A percentile compares a stretch with the other conserved stretches of the same genome.
Evolutionary conservation across 2,113 vertebrate species (phyloP).

Genomic region (Ibidorhyncha struthersii): DNA sequence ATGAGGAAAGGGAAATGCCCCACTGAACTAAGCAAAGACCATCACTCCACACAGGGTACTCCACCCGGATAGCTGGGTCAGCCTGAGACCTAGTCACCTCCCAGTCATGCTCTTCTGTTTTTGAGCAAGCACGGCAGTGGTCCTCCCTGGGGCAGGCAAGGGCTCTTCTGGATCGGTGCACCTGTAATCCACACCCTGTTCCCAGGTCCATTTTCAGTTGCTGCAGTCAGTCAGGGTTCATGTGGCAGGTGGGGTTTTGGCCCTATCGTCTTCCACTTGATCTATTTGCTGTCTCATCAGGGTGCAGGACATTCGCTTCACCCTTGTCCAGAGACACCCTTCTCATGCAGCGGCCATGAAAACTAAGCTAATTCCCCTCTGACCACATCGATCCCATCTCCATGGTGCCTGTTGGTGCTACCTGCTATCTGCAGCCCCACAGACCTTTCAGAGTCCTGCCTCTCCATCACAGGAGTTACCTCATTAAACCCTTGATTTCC

Average conservation of each 20-base stretch:
- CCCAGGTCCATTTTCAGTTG: background rate
- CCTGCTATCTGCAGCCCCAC: rapidly evolving
- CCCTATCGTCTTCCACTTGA: background rate
- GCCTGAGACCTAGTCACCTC: background rate
- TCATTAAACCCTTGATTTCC: background rate
- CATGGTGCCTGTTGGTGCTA: background rate
- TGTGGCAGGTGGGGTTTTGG: background rate
- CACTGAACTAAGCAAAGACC: background rate
- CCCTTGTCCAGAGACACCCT: background rate
- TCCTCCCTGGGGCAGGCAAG: rapidly evolving
- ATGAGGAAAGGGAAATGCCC: background rate
- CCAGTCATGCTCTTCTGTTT: background rate
- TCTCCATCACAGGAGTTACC: background rate
- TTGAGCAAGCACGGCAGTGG: background rate
- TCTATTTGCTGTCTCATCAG: background rate
- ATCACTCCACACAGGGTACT: rapidly evolving
- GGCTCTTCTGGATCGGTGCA: background rate
- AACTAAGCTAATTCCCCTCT: background rate
- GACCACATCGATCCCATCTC: background rate
- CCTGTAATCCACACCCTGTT: background rate
- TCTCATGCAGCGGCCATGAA: background rate
- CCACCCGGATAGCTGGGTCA: background rate
- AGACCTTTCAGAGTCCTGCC: rapidly evolving
- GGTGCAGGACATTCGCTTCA: background rate
- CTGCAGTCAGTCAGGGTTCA: background rate